These are phyloP conservation scores for Ecliptopera silaceata DNA, from an alignment of 2,888 invertebrate species.

Conservation along the genomic window DNA sequence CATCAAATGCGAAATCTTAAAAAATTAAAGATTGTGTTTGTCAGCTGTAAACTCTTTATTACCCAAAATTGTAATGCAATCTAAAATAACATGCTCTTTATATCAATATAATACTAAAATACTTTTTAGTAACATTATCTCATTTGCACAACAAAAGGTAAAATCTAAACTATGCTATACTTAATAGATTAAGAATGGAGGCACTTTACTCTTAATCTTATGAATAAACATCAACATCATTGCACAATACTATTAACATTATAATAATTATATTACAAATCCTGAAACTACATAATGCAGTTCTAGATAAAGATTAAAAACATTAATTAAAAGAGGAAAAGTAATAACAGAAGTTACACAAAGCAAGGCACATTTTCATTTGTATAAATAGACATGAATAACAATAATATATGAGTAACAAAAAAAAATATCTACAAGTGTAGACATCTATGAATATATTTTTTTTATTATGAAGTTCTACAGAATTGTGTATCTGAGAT, in stretches of 20 bases:
- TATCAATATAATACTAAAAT: slow-evolving; percentile 3
- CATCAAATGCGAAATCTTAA: too few species aligned
- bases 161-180: not conserved
- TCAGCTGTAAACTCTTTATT: slow-evolving; percentile 15
- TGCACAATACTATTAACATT: not conserved
- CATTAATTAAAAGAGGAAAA: too few species aligned
- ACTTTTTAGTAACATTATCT: not conserved
- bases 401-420: too few species aligned
- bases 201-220: not conserved
- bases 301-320: too few species aligned
- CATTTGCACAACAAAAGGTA: not conserved
- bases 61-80: not conserved
- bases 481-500: not conserved
- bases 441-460: too few species aligned
- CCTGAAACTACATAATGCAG: too few species aligned
- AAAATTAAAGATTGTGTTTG: slow-evolving; percentile 2
- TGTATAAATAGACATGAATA: too few species aligned
- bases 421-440: too few species aligned
- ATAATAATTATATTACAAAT: not conserved
- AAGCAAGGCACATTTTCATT: too few species aligned
- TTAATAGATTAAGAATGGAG: not conserved
- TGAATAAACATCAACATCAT: not conserved
- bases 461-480: not conserved
- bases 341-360: too few species aligned
- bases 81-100: slow-evolving; percentile 4